Percentiles rank a stretch among this genome's conserved stretches.
phyloP scores from a whole-genome alignment of 2,797 vertebrate genomes.

The Zenarchopterus dispar region DNA sequence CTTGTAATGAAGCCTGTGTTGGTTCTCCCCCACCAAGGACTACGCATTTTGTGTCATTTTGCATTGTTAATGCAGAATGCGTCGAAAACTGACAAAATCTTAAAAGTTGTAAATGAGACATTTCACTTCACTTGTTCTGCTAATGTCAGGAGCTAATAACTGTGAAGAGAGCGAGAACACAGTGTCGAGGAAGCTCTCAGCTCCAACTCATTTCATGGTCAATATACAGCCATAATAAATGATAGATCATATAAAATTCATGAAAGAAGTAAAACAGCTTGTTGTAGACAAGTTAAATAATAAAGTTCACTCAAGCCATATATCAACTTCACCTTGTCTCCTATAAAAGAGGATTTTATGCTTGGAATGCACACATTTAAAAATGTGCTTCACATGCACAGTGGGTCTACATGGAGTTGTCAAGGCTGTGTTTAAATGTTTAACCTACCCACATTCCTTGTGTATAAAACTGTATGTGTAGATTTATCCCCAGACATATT shows the following conservation, averaged over 20 bases:
- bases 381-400: not conserved
- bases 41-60: slow-evolving; percentile 70
- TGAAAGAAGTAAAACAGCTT: slow-evolving; percentile 67
- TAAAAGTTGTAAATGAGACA: slow-evolving; percentile 67
- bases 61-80: slow-evolving; percentile 69
- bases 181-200: slow-evolving; percentile 19
- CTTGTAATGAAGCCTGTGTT: slow-evolving; percentile 73
- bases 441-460: no score
- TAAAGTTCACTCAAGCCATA: slow-evolving; percentile 53
- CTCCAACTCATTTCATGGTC: slow-evolving; percentile 46
- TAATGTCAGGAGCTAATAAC: slow-evolving; percentile 53
- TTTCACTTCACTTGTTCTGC: slow-evolving; percentile 62
- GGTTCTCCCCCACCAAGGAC: slow-evolving; percentile 55
- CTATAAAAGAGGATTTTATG: slow-evolving; percentile 21
- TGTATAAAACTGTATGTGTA: not conserved
- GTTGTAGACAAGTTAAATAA: slow-evolving; percentile 58
- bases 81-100: slow-evolving; percentile 58
- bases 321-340: slow-evolving; percentile 37
- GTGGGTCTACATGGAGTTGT: not conserved
- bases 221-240: slow-evolving; percentile 51
- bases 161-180: slow-evolving; percentile 26
- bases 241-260: slow-evolving; percentile 64
- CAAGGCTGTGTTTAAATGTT: not conserved
- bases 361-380: slow-evolving; percentile 8
- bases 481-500: no score